Base-by-base conservation (phyloP, 2,888 invertebrate genomes). In the Palloptera scutellata region DNA sequence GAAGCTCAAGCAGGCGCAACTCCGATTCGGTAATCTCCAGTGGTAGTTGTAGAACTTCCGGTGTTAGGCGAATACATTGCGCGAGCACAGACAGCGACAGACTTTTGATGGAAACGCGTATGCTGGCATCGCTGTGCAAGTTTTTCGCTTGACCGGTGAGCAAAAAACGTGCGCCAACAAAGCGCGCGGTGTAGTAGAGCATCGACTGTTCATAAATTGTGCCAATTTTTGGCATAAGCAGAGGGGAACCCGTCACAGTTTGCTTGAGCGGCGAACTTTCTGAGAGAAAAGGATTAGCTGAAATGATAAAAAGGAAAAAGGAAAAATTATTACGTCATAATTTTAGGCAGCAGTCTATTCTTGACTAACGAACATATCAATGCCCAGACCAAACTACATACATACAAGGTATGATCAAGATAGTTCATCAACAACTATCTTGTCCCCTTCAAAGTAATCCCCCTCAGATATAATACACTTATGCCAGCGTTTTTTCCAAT, bases 41-140 rank as follows among this genome's bases (percentile, higher is more conserved):
- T 73, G 88, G 87, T 73, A 91, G 81, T 1, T 92, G 88, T 67
- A 96, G 88, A 5, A 91, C 86, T 72, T 89, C 87, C 0, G 97
- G 96, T 76, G 90, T 90, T 30, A 95, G 81, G 51, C 89, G 88
- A 45, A 95, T 84, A 64, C 94, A 89, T 74, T 91, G 90, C 0
- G 91, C 90, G 20, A 97, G 83, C 79, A 95, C 96, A 64, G 89
- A 89, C 19, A 97, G 81, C 0, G 96, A 94, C 48, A 97, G 88
- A 9, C 94, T 91, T 85, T 97, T 97, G 1, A 96, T 93, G 67
- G 97, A 97, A 42, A 98, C 95, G 45, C 97, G 88, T 45, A 94
- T 91, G 20, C 86, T 86, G 82, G 89, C 88, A 81, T 97, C 97
- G 1, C 92, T 86, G 72, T 92, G 89, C 59, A 91, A 79, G 3